Base-by-base conservation (phyloP, 1,140 invertebrate genomes). In the Drosophila lini region DNA sequence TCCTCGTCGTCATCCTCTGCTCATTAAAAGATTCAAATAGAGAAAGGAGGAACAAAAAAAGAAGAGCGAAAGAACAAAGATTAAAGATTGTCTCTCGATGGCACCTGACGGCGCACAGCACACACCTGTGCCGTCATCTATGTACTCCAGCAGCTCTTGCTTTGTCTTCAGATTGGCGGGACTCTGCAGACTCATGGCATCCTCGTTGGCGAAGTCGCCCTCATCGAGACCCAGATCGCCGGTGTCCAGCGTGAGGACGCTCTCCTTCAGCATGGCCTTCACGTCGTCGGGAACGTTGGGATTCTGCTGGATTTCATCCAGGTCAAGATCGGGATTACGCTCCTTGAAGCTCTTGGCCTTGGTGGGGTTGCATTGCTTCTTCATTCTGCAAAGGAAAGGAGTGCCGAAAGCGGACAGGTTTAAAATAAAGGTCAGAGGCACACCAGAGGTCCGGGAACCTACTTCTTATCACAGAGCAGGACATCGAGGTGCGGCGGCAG, bases 241-340 rank as follows among this genome's bases (percentile, higher is more conserved):
- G 9, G 44, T 59, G 67, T 73, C 69, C 6, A 92, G 58, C 5
- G 86, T 91, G n/a, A 92, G 69, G 19, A 84, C 90, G 44, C 90
- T 90, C 61, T 90, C 91, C 48, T 92, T 91, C 0, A 92, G 64
- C 65, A 91, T 92, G 48, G 88, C 91, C 65, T 92, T 92, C 5
- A 92, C 85, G 41, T 92, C 92, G 36, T 92, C 88, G n/a, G 91
- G 91, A 40, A 92, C 86, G 77, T 91, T 91, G 7, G 92, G 92
- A 89, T 92, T 92, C 63, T 90, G 81, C 67, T 91, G 88, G 48
- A 92, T 92, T 70, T 91, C 91, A 70, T 92, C 85, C 76, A 92
- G 80, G 48, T 92, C 91, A 38, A 92, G 74, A 74, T 92, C 92
- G 3, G 92, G 92, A 91, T 92, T 92, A 13, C 92, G 91, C 48